Conservation (phyloP, 2,797 vertebrate genomes). For the Acropternis orthonyx region DNA sequence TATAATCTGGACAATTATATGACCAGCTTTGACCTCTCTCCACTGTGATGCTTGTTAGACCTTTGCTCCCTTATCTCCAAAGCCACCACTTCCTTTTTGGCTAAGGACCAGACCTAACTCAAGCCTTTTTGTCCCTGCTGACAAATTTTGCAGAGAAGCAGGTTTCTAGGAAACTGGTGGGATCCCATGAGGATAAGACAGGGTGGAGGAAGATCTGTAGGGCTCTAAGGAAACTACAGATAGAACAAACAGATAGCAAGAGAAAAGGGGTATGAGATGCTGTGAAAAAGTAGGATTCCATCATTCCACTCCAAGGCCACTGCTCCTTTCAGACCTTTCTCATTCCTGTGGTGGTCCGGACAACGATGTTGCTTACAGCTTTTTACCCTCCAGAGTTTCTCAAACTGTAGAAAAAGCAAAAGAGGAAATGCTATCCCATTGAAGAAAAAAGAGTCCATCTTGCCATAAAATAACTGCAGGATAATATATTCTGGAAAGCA, state of each 20-base stretch:
- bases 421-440: background rate
- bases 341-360: background rate
- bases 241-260: background rate
- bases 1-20: background rate
- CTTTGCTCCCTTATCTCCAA: background rate
- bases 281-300: background rate
- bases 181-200: rapidly evolving
- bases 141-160: background rate
- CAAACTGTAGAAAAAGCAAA: background rate
- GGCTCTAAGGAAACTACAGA: background rate
- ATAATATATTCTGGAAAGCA: background rate
- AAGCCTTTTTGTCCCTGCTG: background rate
- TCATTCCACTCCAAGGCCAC: background rate
- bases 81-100: background rate
- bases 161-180: background rate
- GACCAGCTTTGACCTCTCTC: background rate
- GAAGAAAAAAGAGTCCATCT: background rate
- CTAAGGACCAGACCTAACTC: background rate
- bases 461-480: background rate
- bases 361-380: background rate
- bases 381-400: background rate
- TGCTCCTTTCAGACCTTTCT: background rate
- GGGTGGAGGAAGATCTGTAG: background rate
- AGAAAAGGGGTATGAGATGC: background rate
- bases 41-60: background rate